Percentiles rank a stretch among this genome's conserved stretches.
phyloP scores from a whole-genome alignment of 1,140 invertebrate genomes.

The Tetraneura akinire region DNA sequence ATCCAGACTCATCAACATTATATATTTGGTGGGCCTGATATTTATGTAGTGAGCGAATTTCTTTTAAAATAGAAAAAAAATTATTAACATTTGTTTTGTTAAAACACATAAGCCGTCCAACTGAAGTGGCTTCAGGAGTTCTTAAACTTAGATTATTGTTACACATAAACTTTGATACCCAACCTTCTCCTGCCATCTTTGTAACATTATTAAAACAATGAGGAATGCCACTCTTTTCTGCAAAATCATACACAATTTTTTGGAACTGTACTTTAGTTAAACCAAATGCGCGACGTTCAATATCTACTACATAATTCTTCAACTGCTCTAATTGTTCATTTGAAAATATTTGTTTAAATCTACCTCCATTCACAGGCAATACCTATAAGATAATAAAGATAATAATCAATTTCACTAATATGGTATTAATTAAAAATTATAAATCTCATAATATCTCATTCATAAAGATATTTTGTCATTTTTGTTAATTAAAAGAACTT shows the following conservation, averaged over 20 bases:
- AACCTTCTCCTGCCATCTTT: neutral
- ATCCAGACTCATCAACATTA: slow-evolving; percentile 60
- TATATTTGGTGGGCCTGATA: slow-evolving; percentile 50
- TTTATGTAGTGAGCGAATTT: no score
- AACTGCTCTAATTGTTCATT: neutral
- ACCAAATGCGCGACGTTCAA: neutral
- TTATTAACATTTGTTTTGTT: no score
- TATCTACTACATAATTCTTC: neutral
- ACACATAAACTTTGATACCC: neutral
- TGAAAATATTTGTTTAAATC: neutral
- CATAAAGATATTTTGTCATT: no score
- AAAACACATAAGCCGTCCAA: neutral
- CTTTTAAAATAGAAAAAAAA: no score
- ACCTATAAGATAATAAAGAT: neutral
- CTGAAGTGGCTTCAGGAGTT: neutral
- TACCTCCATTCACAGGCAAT: slow-evolving; percentile 1
- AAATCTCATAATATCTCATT: no score
- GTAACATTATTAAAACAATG: neutral
- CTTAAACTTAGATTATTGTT: neutral
- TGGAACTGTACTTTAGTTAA: neutral
- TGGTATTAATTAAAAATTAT: no score
- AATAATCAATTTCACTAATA: neutral
- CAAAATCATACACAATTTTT: neutral
- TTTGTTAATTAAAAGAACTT: no score
- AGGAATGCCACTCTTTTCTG: neutral